These are phyloP conservation scores for Catagonus wagneri DNA, from an alignment of 2,113 vertebrate species.

Conservation along the genomic window DNA sequence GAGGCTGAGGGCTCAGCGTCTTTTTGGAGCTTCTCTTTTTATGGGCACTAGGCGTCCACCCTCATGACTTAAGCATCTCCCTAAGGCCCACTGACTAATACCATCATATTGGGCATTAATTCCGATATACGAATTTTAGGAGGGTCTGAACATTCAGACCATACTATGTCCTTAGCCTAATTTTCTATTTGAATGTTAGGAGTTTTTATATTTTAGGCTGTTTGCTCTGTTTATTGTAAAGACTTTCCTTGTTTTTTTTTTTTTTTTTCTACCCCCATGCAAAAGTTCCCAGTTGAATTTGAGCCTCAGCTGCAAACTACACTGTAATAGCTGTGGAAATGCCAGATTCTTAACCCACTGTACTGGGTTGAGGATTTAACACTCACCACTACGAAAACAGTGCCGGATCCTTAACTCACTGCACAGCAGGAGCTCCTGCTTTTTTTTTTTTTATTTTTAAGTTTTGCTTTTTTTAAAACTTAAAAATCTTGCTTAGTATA, in stretches of 20 bases:
- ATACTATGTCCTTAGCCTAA: neutral
- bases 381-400: too few relatives aligned
- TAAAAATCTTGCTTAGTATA: neutral
- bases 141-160: neutral
- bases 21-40: neutral
- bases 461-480: neutral
- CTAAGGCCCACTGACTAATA: neutral
- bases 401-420: too few relatives aligned
- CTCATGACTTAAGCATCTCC: neutral
- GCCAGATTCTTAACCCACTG: too few relatives aligned
- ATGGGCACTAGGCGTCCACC: neutral
- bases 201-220: neutral
- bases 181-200: constrained; percentile 13
- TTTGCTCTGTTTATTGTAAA: neutral
- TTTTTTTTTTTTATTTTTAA: neutral
- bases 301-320: too few relatives aligned
- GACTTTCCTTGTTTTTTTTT: neutral
- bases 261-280: neutral
- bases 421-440: neutral
- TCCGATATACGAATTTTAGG: neutral
- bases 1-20: neutral
- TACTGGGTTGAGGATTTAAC: too few relatives aligned
- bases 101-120: neutral
- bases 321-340: too few relatives aligned
- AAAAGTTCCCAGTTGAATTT: too few relatives aligned